Percentiles rank a stretch among this genome's conserved stretches.
These are phyloP conservation scores for Epizoanthus rinbou DNA, from an alignment of 92 coral and sea anemone species.

Conservation along the genomic window DNA sequence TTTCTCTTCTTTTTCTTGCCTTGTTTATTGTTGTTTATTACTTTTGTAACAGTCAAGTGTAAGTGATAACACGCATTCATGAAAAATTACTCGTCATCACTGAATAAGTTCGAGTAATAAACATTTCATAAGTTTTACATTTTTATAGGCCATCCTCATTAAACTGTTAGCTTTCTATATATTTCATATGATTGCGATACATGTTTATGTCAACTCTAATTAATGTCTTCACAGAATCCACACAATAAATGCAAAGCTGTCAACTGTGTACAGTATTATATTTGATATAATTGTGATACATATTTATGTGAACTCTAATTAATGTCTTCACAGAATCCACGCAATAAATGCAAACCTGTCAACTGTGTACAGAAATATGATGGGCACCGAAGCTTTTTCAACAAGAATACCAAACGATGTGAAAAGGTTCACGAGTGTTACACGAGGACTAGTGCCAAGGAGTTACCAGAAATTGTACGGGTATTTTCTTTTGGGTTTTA, in stretches of 20 bases:
- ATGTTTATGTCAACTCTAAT: not conserved
- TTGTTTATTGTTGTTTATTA: no score
- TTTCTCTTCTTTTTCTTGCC: no score
- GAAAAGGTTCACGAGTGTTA: slow-evolving; percentile 86
- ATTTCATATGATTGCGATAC: not conserved
- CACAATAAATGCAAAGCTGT: slow-evolving; percentile 85
- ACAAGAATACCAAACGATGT: slow-evolving; percentile 76
- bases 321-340: slow-evolving; percentile 68
- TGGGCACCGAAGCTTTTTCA: slow-evolving; percentile 85
- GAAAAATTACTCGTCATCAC: no score
- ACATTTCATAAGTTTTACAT: no score
- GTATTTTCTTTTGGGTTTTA: not conserved
- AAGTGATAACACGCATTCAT: no score
- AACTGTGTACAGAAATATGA: slow-evolving; percentile 96
- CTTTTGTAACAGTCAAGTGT: no score
- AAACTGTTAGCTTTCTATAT: not conserved
- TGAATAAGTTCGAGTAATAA: no score
- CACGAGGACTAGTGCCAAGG: slow-evolving; percentile 76
- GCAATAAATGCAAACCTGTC: slow-evolving; percentile 83
- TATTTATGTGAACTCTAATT: not conserved
- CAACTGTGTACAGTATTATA: slow-evolving; percentile 84
- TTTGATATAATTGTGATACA: not conserved
- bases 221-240: slow-evolving; percentile 66
- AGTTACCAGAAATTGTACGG: slow-evolving; percentile 87
- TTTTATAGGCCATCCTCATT: not conserved